Evolutionary conservation across 2,888 invertebrate species (phyloP).

Genomic region (Colletes collaris): DNA sequence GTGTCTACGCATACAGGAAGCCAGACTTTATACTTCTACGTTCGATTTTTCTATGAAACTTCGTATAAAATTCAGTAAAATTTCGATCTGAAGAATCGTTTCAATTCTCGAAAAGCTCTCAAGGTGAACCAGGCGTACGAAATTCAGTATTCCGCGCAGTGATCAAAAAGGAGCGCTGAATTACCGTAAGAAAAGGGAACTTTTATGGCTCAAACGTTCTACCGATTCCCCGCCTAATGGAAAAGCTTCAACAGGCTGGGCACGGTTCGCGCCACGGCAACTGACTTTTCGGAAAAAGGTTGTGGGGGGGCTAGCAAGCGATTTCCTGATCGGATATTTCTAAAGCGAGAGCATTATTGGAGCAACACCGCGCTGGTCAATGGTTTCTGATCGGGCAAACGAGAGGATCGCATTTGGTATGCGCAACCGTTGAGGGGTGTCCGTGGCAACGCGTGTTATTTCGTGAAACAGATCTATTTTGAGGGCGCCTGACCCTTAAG

Average conservation of each 20-base stretch:
- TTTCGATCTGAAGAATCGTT: neutral
- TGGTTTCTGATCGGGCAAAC: conserved; percentile 58
- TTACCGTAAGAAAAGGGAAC: conserved; percentile 13
- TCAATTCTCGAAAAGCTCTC: neutral
- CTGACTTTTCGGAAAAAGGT: neutral
- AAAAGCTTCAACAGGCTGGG: conserved; percentile 20
- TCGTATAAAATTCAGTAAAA: neutral
- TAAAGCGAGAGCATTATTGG: conserved; percentile 28
- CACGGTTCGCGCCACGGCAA: conserved; percentile 18
- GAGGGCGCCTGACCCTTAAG: conserved; percentile 81
- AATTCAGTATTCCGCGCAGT: no score
- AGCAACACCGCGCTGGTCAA: conserved; percentile 35
- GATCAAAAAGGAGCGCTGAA: neutral
- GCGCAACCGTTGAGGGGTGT: conserved; percentile 76
- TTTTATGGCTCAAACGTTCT: conserved; percentile 10
- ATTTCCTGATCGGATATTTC: conserved; percentile 43
- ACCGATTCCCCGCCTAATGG: conserved; percentile 37
- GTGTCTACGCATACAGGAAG: no score
- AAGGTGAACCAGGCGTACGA: conserved; percentile 2
- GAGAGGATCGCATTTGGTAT: conserved; percentile 75
- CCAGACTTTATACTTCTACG: no score
- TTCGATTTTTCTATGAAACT: no score
- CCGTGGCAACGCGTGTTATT: conserved; percentile 80
- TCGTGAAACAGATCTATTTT: conserved; percentile 82
- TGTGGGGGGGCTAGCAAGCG: conserved; percentile 4